These are phyloP conservation scores for Portevinia maculata DNA, from an alignment of 2,888 invertebrate species.

Conservation along the genomic window DNA sequence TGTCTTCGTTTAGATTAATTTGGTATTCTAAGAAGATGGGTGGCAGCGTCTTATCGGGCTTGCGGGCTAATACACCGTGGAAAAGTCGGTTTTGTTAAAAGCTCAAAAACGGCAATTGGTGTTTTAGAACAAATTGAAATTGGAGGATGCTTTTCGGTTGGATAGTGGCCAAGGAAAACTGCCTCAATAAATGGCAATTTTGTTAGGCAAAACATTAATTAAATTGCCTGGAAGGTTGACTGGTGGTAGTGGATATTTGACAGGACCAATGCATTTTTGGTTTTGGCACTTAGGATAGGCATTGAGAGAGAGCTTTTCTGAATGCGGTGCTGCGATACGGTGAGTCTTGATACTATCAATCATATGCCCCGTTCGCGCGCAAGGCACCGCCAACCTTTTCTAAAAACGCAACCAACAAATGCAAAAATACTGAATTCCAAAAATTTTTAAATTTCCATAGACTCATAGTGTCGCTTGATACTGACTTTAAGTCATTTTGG, in stretches of 20 bases:
- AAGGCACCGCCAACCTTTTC: too few species aligned
- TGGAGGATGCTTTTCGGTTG: slow-evolving; percentile 37
- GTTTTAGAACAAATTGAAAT: slow-evolving; percentile 10
- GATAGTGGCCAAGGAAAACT: slow-evolving; percentile 47
- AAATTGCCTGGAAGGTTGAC: slow-evolving; percentile 16
- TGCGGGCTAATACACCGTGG: slow-evolving; percentile 26
- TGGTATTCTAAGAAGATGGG: slow-evolving; percentile 62
- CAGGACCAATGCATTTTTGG: neutral
- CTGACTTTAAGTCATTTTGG: too few species aligned
- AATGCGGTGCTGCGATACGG: too few species aligned
- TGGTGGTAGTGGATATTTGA: slow-evolving; percentile 10
- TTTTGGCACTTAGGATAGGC: neutral
- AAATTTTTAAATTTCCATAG: too few species aligned
- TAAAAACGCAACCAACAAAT: too few species aligned
- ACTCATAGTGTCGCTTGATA: too few species aligned
- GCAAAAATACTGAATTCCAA: too few species aligned
- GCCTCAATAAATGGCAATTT: slow-evolving; percentile 53
- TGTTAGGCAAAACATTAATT: slow-evolving; percentile 25
- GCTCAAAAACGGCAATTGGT: slow-evolving; percentile 20
- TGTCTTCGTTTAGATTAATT: slow-evolving; percentile 72
- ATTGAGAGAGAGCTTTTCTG: too few species aligned
- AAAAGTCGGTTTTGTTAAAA: slow-evolving; percentile 55
- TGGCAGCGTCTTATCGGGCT: slow-evolving; percentile 59
- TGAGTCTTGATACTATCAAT: too few species aligned
- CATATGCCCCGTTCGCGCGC: too few species aligned